Conservation (phyloP, 2,113 vertebrate species). For the Thymallus thymallus region DNA sequence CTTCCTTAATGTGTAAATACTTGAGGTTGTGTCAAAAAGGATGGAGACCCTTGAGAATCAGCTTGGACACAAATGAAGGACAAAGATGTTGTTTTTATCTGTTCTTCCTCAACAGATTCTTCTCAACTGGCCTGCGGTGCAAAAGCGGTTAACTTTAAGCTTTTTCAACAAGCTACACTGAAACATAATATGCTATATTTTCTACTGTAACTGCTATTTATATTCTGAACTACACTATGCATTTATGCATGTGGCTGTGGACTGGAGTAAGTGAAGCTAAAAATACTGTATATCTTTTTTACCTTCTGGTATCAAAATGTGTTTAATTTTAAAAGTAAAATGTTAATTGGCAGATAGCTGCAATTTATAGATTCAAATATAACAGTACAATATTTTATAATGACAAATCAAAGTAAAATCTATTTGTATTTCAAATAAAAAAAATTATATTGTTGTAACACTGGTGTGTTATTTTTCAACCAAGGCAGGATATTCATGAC, state of each 20-base stretch:
- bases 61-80: conserved; percentile 69
- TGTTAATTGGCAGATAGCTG: not conserved
- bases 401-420: conserved; percentile 19
- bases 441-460: too few species aligned
- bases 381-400: conserved; percentile 3
- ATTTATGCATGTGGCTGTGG: conserved; percentile 13
- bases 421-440: conserved; percentile 36
- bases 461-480: not conserved
- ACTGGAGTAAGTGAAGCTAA: not conserved
- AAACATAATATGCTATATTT: conserved; percentile 17
- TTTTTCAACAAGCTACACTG: not conserved
- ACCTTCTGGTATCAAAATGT: not conserved
- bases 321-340: not conserved
- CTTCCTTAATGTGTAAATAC: conserved; percentile 81
- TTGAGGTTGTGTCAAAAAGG: conserved; percentile 83
- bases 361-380: not conserved
- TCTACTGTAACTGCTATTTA: conserved; percentile 42
- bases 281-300: not conserved
- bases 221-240: conserved; percentile 28
- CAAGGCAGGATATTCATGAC: not conserved
- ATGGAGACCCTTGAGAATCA: conserved; percentile 84
- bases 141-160: not conserved
- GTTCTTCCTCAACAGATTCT: conserved; percentile 52
- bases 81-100: not conserved
- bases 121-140: conserved; percentile 57